Evolutionary conservation across 2,888 invertebrate genomes (phyloP).

Genomic region (Cecidostiba fungosa): DNA sequence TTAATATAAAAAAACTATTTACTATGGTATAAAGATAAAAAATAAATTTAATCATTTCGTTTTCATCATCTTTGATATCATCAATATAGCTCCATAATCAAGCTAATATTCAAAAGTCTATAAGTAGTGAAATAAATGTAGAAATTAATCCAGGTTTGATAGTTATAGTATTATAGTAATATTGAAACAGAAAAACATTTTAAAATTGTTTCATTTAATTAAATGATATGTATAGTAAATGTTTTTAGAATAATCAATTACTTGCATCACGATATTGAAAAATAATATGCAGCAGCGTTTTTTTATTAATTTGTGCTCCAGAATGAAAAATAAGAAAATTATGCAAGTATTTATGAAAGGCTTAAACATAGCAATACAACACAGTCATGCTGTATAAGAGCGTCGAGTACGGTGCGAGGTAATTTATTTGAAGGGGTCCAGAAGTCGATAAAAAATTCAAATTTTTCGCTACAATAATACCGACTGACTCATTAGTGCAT

Average conservation of each 20-base stretch:
- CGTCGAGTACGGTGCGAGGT: not conserved
- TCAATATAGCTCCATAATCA: not conserved
- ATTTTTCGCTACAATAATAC: too few species aligned
- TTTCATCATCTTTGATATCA: not conserved
- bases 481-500: too few species aligned
- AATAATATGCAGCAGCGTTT: not conserved
- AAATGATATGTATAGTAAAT: not conserved
- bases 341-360: not conserved
- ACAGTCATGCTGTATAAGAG: slow-evolving; percentile 29
- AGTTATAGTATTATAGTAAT: too few species aligned
- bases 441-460: too few species aligned
- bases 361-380: slow-evolving; percentile 18
- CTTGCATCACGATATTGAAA: not conserved
- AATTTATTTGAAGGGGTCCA: not conserved
- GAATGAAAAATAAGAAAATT: not conserved
- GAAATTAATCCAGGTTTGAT: too few species aligned
- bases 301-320: not conserved
- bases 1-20: not conserved
- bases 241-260: not conserved
- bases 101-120: not conserved
- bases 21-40: not conserved
- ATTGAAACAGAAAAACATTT: not conserved
- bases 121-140: not conserved
- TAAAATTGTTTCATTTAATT: not conserved
- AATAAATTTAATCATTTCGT: not conserved